Conservation (phyloP, 2,797 vertebrate genomes). For the Aldrovandia affinis region DNA sequence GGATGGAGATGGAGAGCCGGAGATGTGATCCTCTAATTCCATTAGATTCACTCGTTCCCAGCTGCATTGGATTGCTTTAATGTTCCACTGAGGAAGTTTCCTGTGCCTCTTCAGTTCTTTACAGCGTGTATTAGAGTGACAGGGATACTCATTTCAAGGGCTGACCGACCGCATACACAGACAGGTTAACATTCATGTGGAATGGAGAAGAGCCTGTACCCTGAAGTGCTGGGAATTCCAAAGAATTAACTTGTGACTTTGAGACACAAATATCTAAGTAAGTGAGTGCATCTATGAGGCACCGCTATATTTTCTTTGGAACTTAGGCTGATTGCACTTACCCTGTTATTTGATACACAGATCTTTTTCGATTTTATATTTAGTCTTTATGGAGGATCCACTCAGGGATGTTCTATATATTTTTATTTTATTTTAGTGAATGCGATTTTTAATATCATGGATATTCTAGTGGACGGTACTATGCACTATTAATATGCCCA, state of each 20-base stretch:
- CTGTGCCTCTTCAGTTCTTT: constrained; percentile 18
- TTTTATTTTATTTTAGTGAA: background rate
- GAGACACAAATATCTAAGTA: constrained; percentile 3
- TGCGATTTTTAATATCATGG: background rate
- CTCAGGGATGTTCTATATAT: background rate
- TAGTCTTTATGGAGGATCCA: background rate
- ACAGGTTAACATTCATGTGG: constrained; percentile 5
- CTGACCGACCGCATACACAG: constrained; percentile 3
- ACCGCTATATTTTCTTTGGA: background rate
- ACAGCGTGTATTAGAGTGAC: background rate
- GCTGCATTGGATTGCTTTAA: constrained; percentile 17
- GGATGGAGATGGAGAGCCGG: background rate
- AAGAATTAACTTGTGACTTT: constrained; percentile 9
- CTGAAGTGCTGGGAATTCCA: constrained; percentile 19
- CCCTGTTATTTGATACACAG: background rate
- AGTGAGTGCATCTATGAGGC: background rate
- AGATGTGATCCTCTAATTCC: constrained; percentile 22
- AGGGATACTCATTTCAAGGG: constrained; percentile 24
- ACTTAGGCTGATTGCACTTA: background rate
- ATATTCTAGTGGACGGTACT: background rate
- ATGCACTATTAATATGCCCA: background rate
- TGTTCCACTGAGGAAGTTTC: constrained; percentile 12
- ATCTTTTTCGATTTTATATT: background rate
- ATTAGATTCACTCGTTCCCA: constrained; percentile 9
- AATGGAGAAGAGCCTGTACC: background rate